Evolutionary conservation across 1,140 invertebrate species (phyloP).

Genomic region (Drosophila sulfurigaster): DNA sequence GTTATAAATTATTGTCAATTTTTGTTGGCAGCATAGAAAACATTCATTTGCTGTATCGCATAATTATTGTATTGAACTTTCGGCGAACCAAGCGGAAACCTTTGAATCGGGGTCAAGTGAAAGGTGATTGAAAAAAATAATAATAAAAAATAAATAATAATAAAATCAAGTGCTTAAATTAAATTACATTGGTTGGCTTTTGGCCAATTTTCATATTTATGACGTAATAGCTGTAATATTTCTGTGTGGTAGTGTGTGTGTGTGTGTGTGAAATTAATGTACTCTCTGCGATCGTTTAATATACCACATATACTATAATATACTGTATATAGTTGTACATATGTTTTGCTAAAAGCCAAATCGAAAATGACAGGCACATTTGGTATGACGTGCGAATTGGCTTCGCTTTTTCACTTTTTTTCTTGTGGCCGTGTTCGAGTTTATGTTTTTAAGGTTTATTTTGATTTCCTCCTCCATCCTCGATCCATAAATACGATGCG

Average conservation of each 20-base stretch:
- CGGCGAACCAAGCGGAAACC: constrained; percentile 7
- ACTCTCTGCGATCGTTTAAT: constrained; percentile 8
- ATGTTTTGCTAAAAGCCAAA: constrained; percentile 18
- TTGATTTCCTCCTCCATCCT: not conserved
- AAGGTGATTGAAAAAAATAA: constrained; percentile 27
- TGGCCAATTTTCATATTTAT: constrained; percentile 48
- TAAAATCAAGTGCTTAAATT: not conserved
- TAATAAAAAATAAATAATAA: not conserved
- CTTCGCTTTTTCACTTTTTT: constrained; percentile 12
- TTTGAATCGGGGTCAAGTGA: constrained; percentile 8
- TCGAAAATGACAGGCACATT: constrained; percentile 50
- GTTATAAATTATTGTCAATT: constrained; percentile 48
- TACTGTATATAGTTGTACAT: not conserved
- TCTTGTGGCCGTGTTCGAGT: not conserved
- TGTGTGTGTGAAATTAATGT: constrained; percentile 32
- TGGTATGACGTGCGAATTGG: constrained; percentile 46
- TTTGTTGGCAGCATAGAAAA: constrained; percentile 20
- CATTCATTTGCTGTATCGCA: constrained; percentile 9
- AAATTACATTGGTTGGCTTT: constrained; percentile 25
- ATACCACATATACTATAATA: not conserved
- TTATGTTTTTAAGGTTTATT: constrained; percentile 29
- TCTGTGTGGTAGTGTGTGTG: constrained; percentile 8
- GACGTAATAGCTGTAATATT: constrained; percentile 48
- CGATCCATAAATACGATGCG: constrained; percentile 1
- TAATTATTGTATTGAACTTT: constrained; percentile 7